A percentile compares a stretch with the other conserved stretches of the same genome.
These are phyloP conservation scores for Temnothorax unifasciatus DNA, from an alignment of 2,888 invertebrate genomes.

Conservation along the genomic window DNA sequence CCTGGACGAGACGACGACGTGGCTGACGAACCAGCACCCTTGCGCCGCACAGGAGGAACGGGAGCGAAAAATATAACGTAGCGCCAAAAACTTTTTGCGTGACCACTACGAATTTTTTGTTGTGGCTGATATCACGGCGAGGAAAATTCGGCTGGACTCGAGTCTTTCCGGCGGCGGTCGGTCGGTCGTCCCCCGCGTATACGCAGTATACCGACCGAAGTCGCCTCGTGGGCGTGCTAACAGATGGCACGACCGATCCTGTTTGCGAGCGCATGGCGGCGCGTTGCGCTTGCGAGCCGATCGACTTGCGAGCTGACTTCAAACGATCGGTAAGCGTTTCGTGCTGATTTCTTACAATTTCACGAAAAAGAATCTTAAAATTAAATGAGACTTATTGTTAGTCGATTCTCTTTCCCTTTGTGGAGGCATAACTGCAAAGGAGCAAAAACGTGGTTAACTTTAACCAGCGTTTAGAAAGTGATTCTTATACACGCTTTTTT, in stretches of 20 bases:
- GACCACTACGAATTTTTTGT: slow-evolving; percentile 82
- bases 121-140: slow-evolving; percentile 83
- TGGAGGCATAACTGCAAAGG: neutral
- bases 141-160: slow-evolving; percentile 79
- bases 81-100: slow-evolving; percentile 80
- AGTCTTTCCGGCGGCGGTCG: slow-evolving; percentile 71
- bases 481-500: neutral
- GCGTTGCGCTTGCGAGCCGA: neutral
- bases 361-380: neutral
- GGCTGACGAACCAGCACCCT: slow-evolving; percentile 37
- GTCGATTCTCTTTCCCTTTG: neutral
- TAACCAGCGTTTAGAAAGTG: neutral
- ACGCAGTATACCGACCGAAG: slow-evolving; percentile 62
- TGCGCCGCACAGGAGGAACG: slow-evolving; percentile 51
- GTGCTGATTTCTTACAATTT: neutral
- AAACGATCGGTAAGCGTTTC: neutral
- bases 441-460: neutral
- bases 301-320: neutral
- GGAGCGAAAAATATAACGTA: slow-evolving; percentile 70
- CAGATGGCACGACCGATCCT: slow-evolving; percentile 61
- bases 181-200: slow-evolving; percentile 26
- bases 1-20: slow-evolving; percentile 52
- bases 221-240: neutral
- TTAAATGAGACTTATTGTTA: neutral
- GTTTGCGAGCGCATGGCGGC: neutral